These are phyloP conservation scores for Myoxocephalus aenaeus DNA, from an alignment of 2,797 vertebrate species.

Conservation along the genomic window DNA sequence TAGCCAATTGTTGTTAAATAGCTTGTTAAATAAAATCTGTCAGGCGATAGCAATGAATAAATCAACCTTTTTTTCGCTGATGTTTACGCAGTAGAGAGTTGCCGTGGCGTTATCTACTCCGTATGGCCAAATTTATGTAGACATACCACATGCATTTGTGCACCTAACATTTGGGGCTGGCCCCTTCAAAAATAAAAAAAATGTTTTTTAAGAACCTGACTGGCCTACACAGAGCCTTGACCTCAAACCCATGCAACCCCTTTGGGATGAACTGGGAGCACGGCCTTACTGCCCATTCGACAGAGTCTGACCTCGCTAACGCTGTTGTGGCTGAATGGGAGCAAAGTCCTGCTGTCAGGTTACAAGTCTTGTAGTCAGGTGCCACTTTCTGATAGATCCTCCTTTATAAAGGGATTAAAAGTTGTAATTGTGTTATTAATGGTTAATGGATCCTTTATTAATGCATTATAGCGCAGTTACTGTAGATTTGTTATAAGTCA, in stretches of 20 bases:
- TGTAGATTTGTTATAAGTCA: neutral
- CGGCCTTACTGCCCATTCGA: neutral
- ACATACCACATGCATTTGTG: neutral
- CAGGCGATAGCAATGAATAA: slow-evolving; percentile 38
- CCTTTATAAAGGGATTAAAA: neutral
- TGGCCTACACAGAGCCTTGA: neutral
- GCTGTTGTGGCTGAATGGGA: neutral
- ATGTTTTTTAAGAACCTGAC: neutral
- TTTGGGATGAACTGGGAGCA: neutral
- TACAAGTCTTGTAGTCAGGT: neutral
- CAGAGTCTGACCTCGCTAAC: neutral
- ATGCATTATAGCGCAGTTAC: neutral
- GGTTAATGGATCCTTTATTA: neutral
- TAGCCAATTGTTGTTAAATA: slow-evolving; percentile 45
- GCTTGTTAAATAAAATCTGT: slow-evolving; percentile 58
- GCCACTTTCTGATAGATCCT: neutral
- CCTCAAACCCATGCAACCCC: neutral
- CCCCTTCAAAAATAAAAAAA: neutral
- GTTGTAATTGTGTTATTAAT: neutral
- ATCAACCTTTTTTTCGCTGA: slow-evolving; percentile 34
- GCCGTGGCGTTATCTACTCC: neutral
- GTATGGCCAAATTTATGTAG: neutral
- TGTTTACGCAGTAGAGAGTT: neutral
- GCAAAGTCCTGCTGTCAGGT: neutral
- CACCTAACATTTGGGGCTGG: neutral